Evolutionary conservation across 1,140 invertebrate genomes (phyloP), one percentile per base, ranked within the genome.

Genomic region (Platorchestia sp.): DNA sequence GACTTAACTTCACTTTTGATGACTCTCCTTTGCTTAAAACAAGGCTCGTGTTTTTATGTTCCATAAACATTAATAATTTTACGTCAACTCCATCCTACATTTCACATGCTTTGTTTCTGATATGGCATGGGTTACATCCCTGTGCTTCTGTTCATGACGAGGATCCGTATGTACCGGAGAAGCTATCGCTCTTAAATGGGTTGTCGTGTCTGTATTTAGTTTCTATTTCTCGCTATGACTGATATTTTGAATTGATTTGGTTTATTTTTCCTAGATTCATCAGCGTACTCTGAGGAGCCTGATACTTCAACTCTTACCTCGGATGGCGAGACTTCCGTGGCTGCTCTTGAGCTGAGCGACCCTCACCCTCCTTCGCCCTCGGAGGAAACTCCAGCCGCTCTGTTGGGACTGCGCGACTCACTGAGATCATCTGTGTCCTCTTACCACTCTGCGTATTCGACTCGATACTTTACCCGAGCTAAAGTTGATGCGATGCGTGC

Each of bases 381-480:
- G 43, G 91, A 45, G 0, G 91, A 93, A 7, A 47, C 91, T 10
- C 43, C 91, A n/a, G 40, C 91, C 36, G 5, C 41, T 5, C 27
- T 90, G 3, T 36, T 93, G 91, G 91, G 91, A 44, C 45, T 93
- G 16, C 43, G 91, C 43, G 91, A 93, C 91, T 93, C 91, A 10
- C 91, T 93, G 43, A 44, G 91, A 36, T 93, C 91, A 10, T 93
- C 91, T 47, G 45, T 45, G 36, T 93, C 91, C 10, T 93, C 91
- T 10, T 93, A 93, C 91, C 91, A 93, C 45, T 93, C 91, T 40
- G 91, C 91, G 45, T 93, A 93, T 47, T 93, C 91, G 6, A 27
- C 91, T 40, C 43, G 91, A 19, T 93, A 93, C 91, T 93, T 93
- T 44, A 40, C 91, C 3, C 91, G 91, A 44, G 36, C 91, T 14